Percentiles rank a stretch among this genome's conserved stretches.
These are phyloP conservation scores for Spodoptera frugiperda DNA, from an alignment of 1,140 invertebrate genomes.

Conservation along the genomic window DNA sequence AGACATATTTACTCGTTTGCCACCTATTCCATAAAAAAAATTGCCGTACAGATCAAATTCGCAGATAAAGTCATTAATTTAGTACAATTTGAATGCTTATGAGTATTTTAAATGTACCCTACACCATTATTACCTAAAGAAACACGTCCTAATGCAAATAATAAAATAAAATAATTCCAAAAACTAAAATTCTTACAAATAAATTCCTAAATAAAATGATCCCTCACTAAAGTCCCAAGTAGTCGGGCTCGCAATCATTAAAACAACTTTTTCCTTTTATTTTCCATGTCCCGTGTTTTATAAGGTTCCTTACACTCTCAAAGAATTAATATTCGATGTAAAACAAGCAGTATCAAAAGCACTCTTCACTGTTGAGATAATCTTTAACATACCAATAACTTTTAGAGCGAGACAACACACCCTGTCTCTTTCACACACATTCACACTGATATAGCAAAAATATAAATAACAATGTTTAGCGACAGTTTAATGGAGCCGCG, in stretches of 20 bases:
- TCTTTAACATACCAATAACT: conserved; percentile 47
- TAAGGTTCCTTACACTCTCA: conserved; percentile 27
- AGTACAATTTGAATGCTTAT: too few species aligned
- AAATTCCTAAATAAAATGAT: conserved; percentile 19
- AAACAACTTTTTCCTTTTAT: not conserved
- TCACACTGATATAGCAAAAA: conserved; percentile 37
- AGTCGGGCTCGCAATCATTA: conserved; percentile 24
- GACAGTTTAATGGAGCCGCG: conserved; percentile 57
- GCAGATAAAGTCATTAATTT: not conserved
- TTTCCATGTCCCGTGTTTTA: conserved; percentile 17
- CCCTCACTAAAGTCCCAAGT: conserved; percentile 32
- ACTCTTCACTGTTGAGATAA: conserved; percentile 45
- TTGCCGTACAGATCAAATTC: not conserved
- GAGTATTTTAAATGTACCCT: not conserved
- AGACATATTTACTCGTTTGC: too few species aligned
- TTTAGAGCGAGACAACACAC: conserved; percentile 14
- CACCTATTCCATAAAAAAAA: too few species aligned
- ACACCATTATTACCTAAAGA: conserved; percentile 3
- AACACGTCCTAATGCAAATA: not conserved
- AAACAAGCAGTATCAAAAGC: conserved; percentile 45
- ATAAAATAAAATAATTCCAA: not conserved
- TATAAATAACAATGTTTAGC: conserved; percentile 65
- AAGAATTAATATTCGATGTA: conserved; percentile 46
- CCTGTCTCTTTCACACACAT: conserved; percentile 15
- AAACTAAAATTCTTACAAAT: conserved; percentile 5